Evolutionary conservation across 2,113 vertebrate species (phyloP).

Genomic region (Ameiurus melas): DNA sequence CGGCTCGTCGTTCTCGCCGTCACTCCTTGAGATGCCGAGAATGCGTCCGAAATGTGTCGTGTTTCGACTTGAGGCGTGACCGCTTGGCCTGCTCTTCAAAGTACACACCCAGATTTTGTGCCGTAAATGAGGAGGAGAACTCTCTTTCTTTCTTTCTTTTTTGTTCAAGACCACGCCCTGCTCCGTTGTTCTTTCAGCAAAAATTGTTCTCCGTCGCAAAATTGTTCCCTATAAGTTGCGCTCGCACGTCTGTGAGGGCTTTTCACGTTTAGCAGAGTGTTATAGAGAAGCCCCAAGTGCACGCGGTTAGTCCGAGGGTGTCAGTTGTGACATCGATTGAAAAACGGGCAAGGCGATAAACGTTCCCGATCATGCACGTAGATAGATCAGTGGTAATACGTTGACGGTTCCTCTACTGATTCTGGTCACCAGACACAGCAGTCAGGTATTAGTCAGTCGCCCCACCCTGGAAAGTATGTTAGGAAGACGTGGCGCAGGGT

Average conservation of each 20-base stretch:
- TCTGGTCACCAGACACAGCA: slow-evolving; percentile 10
- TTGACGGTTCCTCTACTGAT: neutral
- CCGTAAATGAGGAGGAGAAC: neutral
- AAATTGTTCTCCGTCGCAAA: neutral
- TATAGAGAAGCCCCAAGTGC: neutral
- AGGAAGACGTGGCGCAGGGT: slow-evolving; percentile 6
- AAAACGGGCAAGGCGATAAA: neutral
- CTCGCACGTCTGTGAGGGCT: neutral
- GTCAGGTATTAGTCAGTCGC: slow-evolving; percentile 10
- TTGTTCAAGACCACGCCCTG: slow-evolving; percentile 23
- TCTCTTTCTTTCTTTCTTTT: neutral
- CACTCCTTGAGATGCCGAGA: neutral
- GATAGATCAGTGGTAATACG: neutral
- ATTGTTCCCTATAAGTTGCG: neutral
- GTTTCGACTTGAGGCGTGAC: neutral
- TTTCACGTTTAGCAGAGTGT: neutral
- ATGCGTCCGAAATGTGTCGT: neutral
- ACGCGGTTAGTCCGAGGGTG: neutral
- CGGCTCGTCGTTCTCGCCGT: neutral
- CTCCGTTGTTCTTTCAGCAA: neutral
- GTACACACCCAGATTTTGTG: neutral
- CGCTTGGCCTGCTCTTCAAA: neutral
- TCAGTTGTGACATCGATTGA: neutral
- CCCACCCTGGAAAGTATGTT: slow-evolving; percentile 2
- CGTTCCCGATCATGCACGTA: neutral